Evolutionary conservation across 1,140 invertebrate genomes (phyloP), one percentile per base, ranked within the genome.

Genomic region (Parapsyche elsis): DNA sequence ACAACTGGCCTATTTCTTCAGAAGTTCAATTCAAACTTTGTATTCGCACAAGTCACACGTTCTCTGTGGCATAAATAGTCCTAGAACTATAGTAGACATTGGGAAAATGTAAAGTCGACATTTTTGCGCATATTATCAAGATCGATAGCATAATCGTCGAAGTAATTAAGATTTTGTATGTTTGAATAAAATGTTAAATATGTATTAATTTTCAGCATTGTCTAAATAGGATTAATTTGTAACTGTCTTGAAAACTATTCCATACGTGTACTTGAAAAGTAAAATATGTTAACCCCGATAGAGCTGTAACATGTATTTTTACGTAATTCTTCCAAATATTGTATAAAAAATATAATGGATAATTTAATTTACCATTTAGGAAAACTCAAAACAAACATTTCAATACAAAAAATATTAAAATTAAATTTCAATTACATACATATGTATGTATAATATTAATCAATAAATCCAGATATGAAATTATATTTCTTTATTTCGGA

Each of bases 141-240:
- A 61, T 61, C 16, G 16, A 61, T 19, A 9, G 16, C 16, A 9
- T 53, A 53, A 53, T 53, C 49, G 12, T 14, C 16, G 16, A 19
- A 4, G 12, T 9, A 71, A 26, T 71, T 71, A 71, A 30, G 23
- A 38, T 14, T 30, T 10, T 10, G 5, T 24, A 38, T 57, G 19
- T 71, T 71, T 71, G 67, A 14, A 71, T 30, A 71, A 71, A 14
- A 30, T 30, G 24, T 26, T 71, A 30, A 71, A 38, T 71, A 44
- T 14, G 67, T 30, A 71, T 71, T 71, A 30, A 71, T 71, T 71
- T 71, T 71, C 10, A 10, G 24, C 16, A 71, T 71, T 71, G 67
- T 71, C 67, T 71, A 71, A 71, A 71, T 30, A 71, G 24, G 67
- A 71, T 71, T 71, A 23, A 71, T 71, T 71, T 71, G 67, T 71